A percentile compares a stretch with the other conserved stretches of the same genome.
These are phyloP conservation scores for Onychomys leucogaster DNA, from an alignment of 2,797 vertebrate species.

Conservation along the genomic window DNA sequence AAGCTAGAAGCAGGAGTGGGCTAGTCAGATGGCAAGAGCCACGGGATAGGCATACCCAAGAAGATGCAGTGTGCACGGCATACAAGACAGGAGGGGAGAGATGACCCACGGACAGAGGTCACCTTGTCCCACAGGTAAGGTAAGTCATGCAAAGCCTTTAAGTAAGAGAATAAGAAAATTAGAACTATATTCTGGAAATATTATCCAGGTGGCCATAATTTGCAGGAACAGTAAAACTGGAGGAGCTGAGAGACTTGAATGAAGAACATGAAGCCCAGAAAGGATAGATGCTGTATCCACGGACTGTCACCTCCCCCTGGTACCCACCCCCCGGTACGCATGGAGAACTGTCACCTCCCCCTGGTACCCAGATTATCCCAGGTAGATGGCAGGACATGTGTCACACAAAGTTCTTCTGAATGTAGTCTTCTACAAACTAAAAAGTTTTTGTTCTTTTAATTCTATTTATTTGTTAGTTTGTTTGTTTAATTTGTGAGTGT, in stretches of 20 bases:
- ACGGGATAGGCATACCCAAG: not conserved
- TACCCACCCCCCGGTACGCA: no score
- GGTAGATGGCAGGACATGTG: no score
- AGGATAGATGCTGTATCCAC: not conserved
- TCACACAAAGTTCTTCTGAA: slow-evolving; percentile 10
- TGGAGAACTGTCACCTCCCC: not conserved
- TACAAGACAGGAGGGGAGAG: not conserved
- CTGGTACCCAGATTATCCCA: not conserved
- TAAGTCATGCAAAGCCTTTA: not conserved
- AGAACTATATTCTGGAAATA: not conserved
- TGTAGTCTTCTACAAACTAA: not conserved
- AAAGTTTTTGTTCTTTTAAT: not conserved
- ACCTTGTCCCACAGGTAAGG: not conserved
- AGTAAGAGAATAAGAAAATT: not conserved
- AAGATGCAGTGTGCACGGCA: not conserved
- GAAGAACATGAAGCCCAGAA: not conserved
- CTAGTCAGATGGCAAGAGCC: not conserved
- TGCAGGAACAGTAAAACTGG: not conserved
- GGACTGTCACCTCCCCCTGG: no score
- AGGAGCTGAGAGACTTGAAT: not conserved
- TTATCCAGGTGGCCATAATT: not conserved
- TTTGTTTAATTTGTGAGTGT: not conserved
- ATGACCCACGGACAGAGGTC: not conserved
- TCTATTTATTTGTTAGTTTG: not conserved
- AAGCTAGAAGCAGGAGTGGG: not conserved